These are phyloP conservation scores for Lepidurus packardi DNA, from an alignment of 1,140 invertebrate species.

Conservation along the genomic window DNA sequence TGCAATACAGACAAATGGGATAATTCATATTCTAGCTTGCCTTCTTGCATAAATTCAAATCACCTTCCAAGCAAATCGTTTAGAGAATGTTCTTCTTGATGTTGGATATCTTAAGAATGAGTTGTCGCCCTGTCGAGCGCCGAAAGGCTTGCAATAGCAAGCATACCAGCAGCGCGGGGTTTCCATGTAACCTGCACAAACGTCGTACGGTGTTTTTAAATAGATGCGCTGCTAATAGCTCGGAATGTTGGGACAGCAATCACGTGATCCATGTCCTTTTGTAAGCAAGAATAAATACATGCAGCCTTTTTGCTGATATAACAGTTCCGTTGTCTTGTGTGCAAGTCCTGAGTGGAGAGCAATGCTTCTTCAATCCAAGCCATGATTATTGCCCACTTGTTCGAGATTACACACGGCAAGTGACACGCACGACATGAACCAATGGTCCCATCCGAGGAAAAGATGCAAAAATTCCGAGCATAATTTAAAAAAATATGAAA, in stretches of 20 bases:
- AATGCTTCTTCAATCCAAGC: constrained; percentile 11
- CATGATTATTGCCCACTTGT: constrained; percentile 15
- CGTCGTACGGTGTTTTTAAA: neutral
- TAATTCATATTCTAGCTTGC: constrained; percentile 11
- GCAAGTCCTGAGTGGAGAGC: constrained; percentile 17
- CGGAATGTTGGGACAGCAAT: constrained; percentile 4
- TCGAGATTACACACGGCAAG: neutral
- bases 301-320: neutral
- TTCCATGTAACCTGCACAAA: constrained; percentile 1
- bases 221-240: constrained; percentile 18
- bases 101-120: constrained; percentile 9
- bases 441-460: constrained; percentile 21
- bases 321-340: neutral
- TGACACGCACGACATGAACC: constrained; percentile 17
- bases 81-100: neutral
- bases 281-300: constrained; percentile 15
- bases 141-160: constrained; percentile 19
- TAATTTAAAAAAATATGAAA: neutral
- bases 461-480: constrained; percentile 11
- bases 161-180: neutral
- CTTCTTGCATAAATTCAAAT: neutral
- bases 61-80: neutral
- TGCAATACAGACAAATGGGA: constrained; percentile 7
- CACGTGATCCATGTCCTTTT: constrained; percentile 16
- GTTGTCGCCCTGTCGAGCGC: neutral